Base-by-base conservation (phyloP, 2,113 vertebrate species). In the Muscicapa adusta region DNA sequence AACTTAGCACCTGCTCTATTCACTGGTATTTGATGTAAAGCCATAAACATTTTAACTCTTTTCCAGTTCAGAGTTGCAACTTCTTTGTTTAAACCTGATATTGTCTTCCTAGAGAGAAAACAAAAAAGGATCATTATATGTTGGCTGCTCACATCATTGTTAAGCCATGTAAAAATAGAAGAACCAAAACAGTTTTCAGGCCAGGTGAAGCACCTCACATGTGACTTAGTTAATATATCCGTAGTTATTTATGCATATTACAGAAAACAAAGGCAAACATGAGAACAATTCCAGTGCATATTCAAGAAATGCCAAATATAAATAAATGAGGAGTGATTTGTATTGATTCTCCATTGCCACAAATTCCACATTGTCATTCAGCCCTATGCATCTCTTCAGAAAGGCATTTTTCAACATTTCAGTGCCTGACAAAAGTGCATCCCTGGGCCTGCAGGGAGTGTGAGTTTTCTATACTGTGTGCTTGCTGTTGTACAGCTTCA, bases 391-490 rank as follows among this genome's bases (percentile, higher is more conserved):
- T 89, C 86, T 42, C 82, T 89, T 82, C 42, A 88, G 68, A 93
- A 94, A 45, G 14, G 10, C 65, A 72, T 91, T 95, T 96, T 91
- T 94, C 68, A 90, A 29, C 90, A 8, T 36, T 80, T 88, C 65
- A 26, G 51, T 88, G 34, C 70, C 75, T 54, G 81, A 84, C 50
- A 85, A 31, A 54, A 67, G 22, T 89, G 19, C 47, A 62, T 84
- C 91, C 89, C 82, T 73, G 62, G 29, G 56, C 36, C 67, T 83
- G 42, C 38, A 84, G 58, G 48, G 71, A 93, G 18, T 40, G 31
- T 85, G 47, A 92, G 40, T 61, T 42, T 88, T 43, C 16, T 43
- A 2, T 9, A 18, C 54, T 61, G 29, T 57, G 40, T 84, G 34
- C 85, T 87, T 86, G 13, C 17, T 77, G 43, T 95, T 92, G 29